phyloP scores from a whole-genome alignment of 2,113 vertebrate genomes.

The Hypocryptadius cinnamomeus region DNA sequence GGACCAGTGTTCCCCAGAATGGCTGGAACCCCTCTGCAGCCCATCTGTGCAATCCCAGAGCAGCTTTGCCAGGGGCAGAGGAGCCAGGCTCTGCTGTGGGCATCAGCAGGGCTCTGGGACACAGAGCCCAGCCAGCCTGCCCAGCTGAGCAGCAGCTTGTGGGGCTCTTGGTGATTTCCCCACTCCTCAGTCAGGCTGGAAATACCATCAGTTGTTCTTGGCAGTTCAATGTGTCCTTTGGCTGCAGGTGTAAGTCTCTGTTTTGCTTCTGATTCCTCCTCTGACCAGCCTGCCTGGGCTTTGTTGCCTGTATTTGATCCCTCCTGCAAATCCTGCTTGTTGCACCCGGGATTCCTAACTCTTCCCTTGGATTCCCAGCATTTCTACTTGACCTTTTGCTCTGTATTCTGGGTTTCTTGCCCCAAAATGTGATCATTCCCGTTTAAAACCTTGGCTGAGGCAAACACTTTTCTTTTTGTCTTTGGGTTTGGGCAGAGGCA shows the following conservation, averaged over 20 bases:
- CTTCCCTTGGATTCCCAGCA: background rate
- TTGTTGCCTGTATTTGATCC: background rate
- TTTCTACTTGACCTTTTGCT: background rate
- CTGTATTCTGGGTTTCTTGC: background rate
- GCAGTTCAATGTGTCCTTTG: background rate
- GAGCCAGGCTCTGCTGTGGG: background rate
- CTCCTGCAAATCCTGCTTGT: background rate
- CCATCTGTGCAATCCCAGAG: background rate
- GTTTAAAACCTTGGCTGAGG: background rate
- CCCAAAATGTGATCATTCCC: background rate
- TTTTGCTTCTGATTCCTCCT: background rate
- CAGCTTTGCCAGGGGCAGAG: background rate
- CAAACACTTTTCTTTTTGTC: background rate
- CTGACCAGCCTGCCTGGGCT: accelerated
- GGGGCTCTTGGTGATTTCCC: background rate
- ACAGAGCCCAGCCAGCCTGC: background rate
- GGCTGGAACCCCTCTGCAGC: background rate
- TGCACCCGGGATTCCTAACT: background rate
- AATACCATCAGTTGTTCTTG: background rate
- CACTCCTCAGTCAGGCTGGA: background rate
- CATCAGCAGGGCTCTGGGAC: background rate
- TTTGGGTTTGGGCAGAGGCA: background rate
- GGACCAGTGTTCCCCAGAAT: background rate
- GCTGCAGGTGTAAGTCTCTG: background rate
- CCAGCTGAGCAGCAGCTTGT: background rate